These are phyloP conservation scores for Naso thynnoides DNA, from an alignment of 2,797 vertebrate genomes.

Conservation along the genomic window DNA sequence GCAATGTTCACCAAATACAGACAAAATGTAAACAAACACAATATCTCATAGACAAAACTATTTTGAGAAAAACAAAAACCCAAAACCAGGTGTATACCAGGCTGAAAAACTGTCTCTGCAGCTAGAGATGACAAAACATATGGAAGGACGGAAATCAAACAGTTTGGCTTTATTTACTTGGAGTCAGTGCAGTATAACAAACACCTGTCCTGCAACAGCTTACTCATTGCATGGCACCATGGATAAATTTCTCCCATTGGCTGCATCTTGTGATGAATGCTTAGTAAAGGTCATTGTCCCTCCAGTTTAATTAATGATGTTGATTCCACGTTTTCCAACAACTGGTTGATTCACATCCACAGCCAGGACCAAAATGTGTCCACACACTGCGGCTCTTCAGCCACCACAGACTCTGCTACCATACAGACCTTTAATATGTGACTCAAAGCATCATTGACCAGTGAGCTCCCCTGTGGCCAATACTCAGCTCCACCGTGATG, in stretches of 20 bases:
- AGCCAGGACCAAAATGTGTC: background rate
- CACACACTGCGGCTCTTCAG: background rate
- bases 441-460: constrained; percentile 53
- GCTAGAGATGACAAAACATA: background rate
- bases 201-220: background rate
- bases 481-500: constrained; percentile 35
- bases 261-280: constrained; percentile 8
- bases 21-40: no score
- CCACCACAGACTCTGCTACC: constrained; percentile 6
- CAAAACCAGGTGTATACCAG: background rate
- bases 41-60: no score
- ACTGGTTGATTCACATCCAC: constrained; percentile 18
- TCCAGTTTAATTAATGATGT: constrained; percentile 31
- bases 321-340: background rate
- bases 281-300: constrained; percentile 39
- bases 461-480: constrained; percentile 32
- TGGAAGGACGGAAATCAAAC: background rate
- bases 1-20: no score
- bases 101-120: background rate
- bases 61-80: no score
- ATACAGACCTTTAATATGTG: constrained; percentile 32
- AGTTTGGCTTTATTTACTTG: background rate
- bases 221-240: background rate
- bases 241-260: background rate
- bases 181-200: background rate